Evolutionary conservation across 2,888 invertebrate species (phyloP).

Genomic region (Nymphalis polychloros): DNA sequence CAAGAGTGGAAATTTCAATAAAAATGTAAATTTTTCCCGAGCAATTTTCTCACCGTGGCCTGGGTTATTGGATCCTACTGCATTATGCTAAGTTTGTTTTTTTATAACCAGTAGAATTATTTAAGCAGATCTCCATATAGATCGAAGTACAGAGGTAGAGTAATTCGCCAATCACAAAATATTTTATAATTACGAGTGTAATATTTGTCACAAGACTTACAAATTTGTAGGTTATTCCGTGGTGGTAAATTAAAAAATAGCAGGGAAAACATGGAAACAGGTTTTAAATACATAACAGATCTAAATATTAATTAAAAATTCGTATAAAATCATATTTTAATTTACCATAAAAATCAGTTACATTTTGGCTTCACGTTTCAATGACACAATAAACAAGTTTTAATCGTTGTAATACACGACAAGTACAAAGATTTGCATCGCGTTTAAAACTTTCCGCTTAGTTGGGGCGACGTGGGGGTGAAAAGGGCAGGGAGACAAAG

Average conservation of each 20-base stretch:
- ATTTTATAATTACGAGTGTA: not conserved
- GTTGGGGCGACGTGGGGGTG: slow-evolving; percentile 62
- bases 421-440: slow-evolving; percentile 43
- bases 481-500: slow-evolving; percentile 51
- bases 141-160: slow-evolving; percentile 11
- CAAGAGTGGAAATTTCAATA: slow-evolving; percentile 79
- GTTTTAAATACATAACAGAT: too few relatives aligned
- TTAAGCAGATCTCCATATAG: slow-evolving; percentile 46
- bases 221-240: too few relatives aligned
- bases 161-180: not conserved
- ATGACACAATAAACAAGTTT: slow-evolving; percentile 38
- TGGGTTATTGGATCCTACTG: slow-evolving; percentile 70
- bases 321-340: not conserved
- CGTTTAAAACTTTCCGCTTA: slow-evolving; percentile 77
- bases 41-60: slow-evolving; percentile 72
- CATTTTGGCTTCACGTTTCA: slow-evolving; percentile 26
- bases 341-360: slow-evolving; percentile 3
- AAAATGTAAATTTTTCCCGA: slow-evolving; percentile 76
- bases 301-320: not conserved
- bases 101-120: slow-evolving; percentile 22
- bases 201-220: too few relatives aligned
- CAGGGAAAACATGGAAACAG: too few relatives aligned
- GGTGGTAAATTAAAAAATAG: too few relatives aligned
- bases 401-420: slow-evolving; percentile 39
- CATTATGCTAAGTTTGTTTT: slow-evolving; percentile 53